Percentiles rank a stretch among this genome's conserved stretches.
Evolutionary conservation across 2,797 vertebrate genomes (phyloP).

Genomic region (Rhynchotus rufescens): DNA sequence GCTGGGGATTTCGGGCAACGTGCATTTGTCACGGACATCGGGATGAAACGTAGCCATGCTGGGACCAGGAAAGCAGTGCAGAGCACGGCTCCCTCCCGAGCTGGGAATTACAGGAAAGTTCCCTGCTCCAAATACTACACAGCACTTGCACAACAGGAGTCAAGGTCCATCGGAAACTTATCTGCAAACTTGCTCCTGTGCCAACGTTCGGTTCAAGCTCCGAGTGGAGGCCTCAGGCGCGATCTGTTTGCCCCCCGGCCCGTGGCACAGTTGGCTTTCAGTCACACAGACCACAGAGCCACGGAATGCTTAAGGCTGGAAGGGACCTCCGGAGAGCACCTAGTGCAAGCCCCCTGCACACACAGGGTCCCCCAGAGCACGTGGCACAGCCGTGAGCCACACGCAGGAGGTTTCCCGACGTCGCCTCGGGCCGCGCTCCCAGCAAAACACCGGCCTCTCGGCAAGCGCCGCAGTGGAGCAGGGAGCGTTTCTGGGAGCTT

Average conservation of each 20-base stretch:
- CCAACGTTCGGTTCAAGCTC: constrained; percentile 49
- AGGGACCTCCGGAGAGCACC: too few species aligned
- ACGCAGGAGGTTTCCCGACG: constrained; percentile 63
- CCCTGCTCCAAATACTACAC: background rate
- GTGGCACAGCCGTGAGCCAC: constrained; percentile 21
- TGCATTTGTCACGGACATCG: background rate
- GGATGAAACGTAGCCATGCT: too few species aligned
- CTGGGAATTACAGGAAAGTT: background rate
- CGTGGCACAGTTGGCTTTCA: constrained; percentile 57
- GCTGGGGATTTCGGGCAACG: background rate
- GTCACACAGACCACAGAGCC: constrained; percentile 39
- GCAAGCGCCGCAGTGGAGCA: constrained; percentile 16
- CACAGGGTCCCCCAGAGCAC: too few species aligned
- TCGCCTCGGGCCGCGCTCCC: constrained; percentile 55
- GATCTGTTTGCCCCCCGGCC: constrained; percentile 60
- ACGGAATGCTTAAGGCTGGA: too few species aligned
- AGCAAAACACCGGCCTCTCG: constrained; percentile 48
- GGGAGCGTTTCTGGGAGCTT: constrained; percentile 59
- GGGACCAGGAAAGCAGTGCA: background rate
- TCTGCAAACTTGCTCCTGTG: constrained; percentile 17
- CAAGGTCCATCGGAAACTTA: constrained; percentile 65
- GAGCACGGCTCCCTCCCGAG: background rate
- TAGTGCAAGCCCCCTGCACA: too few species aligned
- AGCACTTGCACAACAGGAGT: constrained; percentile 51
- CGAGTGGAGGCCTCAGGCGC: constrained; percentile 23